phyloP scores from a whole-genome alignment of 2,888 invertebrate genomes.

The Drepanosiphum platanoidis region DNA sequence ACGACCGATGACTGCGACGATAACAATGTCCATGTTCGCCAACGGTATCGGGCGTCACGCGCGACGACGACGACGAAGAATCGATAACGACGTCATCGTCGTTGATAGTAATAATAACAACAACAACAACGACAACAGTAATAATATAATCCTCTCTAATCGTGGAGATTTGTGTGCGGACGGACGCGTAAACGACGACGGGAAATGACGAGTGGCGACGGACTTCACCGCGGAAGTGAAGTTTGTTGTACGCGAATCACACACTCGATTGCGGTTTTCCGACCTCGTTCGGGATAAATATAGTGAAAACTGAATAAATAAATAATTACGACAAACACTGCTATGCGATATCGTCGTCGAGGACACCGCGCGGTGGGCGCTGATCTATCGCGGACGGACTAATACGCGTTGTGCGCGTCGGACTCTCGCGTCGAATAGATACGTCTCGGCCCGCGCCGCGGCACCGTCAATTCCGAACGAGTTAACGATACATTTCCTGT shows the following conservation, averaged over 20 bases:
- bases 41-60: neutral
- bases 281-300: neutral
- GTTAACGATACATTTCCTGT: slow-evolving; percentile 16
- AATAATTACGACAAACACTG: no score
- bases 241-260: no score
- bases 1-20: neutral
- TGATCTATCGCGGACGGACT: neutral
- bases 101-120: no score
- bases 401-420: neutral
- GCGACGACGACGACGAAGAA: neutral
- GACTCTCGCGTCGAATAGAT: neutral
- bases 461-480: neutral
- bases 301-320: no score
- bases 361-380: neutral
- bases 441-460: neutral
- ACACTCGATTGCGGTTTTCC: no score
- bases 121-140: no score
- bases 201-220: no score
- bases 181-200: neutral
- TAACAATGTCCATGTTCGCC: neutral
- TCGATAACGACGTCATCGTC: neutral
- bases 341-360: no score
- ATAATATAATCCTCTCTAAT: no score
- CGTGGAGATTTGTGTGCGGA: neutral
- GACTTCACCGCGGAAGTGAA: no score